Evolutionary conservation across 2,113 vertebrate species (phyloP).

Genomic region (Varanus komodoensis): DNA sequence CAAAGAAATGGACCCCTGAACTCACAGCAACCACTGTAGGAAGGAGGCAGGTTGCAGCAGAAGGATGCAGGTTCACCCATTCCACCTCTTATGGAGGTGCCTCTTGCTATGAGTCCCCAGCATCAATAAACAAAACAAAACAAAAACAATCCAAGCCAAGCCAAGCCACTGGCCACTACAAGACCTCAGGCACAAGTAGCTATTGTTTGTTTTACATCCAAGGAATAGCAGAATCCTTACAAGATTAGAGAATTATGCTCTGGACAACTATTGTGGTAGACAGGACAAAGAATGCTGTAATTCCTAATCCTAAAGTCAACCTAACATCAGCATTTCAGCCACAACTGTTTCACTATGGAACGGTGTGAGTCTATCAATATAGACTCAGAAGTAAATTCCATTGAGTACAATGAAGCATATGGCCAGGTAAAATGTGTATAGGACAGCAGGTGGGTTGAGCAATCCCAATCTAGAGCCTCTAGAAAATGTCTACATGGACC

Average conservation of each 20-base stretch:
- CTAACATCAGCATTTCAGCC: no score
- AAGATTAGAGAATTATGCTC: conserved; percentile 22
- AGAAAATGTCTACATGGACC: no score
- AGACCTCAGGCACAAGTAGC: background rate
- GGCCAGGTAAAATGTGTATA: no score
- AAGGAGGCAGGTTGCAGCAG: background rate
- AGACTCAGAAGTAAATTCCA: no score
- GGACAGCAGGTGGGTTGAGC: no score
- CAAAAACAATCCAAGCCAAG: no score
- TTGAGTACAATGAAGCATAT: no score
- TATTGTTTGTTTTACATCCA: conserved; percentile 25
- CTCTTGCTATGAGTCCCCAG: background rate
- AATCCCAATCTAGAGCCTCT: no score
- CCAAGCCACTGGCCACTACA: background rate
- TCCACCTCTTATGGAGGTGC: background rate
- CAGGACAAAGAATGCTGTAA: background rate
- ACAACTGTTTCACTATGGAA: no score
- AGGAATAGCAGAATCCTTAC: conserved; percentile 56
- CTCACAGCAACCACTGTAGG: background rate
- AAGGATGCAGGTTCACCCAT: background rate
- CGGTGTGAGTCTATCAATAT: no score
- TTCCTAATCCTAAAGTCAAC: background rate
- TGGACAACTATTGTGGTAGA: background rate
- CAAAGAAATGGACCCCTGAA: background rate
- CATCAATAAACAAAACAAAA: background rate